Conservation (phyloP, 2,888 invertebrate genomes). For the Nemotelus nigrinus region DNA sequence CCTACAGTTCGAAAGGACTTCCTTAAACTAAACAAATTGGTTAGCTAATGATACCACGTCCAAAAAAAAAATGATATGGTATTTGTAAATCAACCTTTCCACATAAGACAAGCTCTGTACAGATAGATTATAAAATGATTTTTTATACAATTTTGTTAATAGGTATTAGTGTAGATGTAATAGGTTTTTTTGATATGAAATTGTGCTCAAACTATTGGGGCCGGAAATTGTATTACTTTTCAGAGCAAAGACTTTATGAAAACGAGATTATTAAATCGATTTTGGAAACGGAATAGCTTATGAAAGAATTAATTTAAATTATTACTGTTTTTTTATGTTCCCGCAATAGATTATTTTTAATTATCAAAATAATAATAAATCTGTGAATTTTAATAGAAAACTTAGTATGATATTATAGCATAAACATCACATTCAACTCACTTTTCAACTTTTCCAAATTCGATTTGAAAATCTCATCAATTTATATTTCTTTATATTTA, state of each 20-base stretch:
- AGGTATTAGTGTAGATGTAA: conserved; percentile 25
- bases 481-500: background rate
- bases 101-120: conserved; percentile 21
- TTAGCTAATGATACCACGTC: background rate
- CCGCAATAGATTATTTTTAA: too few relatives aligned
- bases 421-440: too few relatives aligned
- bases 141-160: conserved; percentile 40
- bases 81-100: background rate
- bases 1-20: background rate
- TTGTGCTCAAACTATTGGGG: conserved; percentile 37
- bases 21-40: background rate
- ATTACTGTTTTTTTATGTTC: too few relatives aligned
- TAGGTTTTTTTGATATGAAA: conserved; percentile 28
- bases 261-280: conserved; percentile 8
- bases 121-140: conserved; percentile 21
- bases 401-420: too few relatives aligned
- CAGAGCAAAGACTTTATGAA: conserved; percentile 15
- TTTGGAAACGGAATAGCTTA: background rate
- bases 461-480: conserved; percentile 21
- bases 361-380: too few relatives aligned
- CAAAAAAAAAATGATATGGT: background rate
- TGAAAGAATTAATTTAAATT: too few relatives aligned
- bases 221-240: conserved; percentile 31
- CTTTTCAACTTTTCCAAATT: background rate
- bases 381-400: too few relatives aligned